A percentile compares a stretch with the other conserved stretches of the same genome.
Conservation (phyloP, 2,888 invertebrate genomes). For the Sarcophaga subvicina region DNA sequence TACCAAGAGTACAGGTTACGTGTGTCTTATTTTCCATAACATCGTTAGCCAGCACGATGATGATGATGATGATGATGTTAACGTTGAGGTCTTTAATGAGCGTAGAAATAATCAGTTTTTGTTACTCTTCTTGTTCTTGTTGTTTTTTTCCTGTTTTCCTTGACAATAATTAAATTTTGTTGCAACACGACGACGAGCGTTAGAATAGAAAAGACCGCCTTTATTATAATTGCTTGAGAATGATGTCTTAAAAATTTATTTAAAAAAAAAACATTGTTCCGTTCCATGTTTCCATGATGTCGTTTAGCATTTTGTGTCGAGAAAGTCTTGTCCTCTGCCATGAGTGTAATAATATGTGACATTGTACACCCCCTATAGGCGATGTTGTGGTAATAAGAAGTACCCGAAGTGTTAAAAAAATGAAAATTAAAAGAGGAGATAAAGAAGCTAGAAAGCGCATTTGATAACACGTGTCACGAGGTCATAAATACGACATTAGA, state of each 20-base stretch:
- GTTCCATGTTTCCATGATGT: background rate
- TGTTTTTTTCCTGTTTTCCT: background rate
- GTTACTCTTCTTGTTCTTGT: background rate
- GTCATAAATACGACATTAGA: no score
- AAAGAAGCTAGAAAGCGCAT: no score
- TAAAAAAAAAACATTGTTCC: background rate
- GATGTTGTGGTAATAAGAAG: no score
- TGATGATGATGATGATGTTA: conserved; percentile 31
- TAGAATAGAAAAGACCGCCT: background rate
- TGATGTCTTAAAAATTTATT: conserved; percentile 8
- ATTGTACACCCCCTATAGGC: no score
- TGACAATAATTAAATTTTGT: conserved; percentile 33
- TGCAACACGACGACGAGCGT: background rate
- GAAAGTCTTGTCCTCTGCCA: no score
- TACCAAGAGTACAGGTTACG: conserved; percentile 69
- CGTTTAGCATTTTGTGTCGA: background rate
- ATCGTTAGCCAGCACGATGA: conserved; percentile 56
- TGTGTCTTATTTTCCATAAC: no score
- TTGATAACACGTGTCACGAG: no score
- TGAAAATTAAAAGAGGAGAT: no score
- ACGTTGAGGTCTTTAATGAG: conserved; percentile 36
- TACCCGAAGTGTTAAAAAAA: no score
- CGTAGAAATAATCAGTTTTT: conserved; percentile 17
- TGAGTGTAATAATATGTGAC: no score
- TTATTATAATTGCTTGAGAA: background rate